Evolutionary conservation across 1,140 invertebrate genomes (phyloP), one percentile per base, ranked within the genome.

Genomic region (Trichonephila clavata): DNA sequence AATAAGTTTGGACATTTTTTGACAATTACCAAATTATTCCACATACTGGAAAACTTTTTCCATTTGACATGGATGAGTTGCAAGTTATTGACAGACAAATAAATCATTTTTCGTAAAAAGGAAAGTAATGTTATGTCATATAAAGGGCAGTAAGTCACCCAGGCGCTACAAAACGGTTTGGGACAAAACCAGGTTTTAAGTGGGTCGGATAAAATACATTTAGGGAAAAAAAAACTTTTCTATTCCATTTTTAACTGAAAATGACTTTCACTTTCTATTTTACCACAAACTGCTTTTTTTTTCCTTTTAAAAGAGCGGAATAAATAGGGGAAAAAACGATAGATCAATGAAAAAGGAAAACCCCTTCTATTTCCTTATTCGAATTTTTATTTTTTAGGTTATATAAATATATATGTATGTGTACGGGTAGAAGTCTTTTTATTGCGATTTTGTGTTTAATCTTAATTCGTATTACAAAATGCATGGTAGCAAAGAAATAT

Each of bases 181-280:
- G 83, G 83, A 84, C 50, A 14, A 77, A 18, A 77, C 1, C 83
- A 18, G 8, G 24, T 84, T 13, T n/a, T 14, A 84, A 60, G 6
- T 84, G 57, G 83, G 83, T 60, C 83, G 50, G n/a, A 60, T 2
- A 84, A 84, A 84, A 50, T 27, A 24, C 57, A 27, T 77, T 77
- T 18, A 77, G 71, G 2, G 27, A 24, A 2, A 27, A 50, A 59
- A 16, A 24, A 84, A 16, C 16, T 24, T 60, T 84, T 24, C 10
- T 24, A 50, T 59, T 84, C 57, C 43, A 32, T 84, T 84, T 84
- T 84, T 18, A 84, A 59, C 21, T 50, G 81, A 84, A 84, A 84
- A 50, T 84, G 57, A 60, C 57, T 84, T 16, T 84, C 50, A 60
- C 57, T 84, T 84, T 84, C 24, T 60, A 77, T 32, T 77, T 77